Evolutionary conservation across 2,888 invertebrate species (phyloP).

Genomic region (Drosophila niveifrons): DNA sequence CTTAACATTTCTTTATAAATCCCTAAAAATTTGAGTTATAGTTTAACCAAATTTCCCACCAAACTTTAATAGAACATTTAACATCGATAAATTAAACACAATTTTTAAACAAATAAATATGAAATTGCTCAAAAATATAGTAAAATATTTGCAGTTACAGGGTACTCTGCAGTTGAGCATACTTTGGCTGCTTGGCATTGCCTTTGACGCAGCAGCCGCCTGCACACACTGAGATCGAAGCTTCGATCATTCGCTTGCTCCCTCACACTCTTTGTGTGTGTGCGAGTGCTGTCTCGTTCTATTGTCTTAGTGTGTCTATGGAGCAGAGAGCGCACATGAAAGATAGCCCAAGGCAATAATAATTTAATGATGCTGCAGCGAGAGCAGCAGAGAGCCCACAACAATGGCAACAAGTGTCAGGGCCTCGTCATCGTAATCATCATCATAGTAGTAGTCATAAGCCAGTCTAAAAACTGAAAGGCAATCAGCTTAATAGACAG

Average conservation of each 20-base stretch:
- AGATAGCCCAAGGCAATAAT: conserved; percentile 69
- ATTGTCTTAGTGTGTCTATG: conserved; percentile 38
- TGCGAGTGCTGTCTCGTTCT: background rate
- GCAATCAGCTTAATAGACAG: conserved; percentile 71
- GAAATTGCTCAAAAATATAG: background rate
- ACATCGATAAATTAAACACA: no score
- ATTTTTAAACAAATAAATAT: no score
- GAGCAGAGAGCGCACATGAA: conserved; percentile 16
- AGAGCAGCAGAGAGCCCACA: conserved; percentile 47
- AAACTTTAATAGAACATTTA: no score
- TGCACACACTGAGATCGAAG: conserved; percentile 33
- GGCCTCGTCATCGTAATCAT: conserved; percentile 44
- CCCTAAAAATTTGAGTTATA: no score
- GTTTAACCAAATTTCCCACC: no score
- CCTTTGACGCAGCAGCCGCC: conserved; percentile 38
- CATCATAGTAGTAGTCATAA: conserved; percentile 32
- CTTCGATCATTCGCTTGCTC: conserved; percentile 7
- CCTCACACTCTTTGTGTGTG: conserved; percentile 1
- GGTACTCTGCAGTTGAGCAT: conserved; percentile 18
- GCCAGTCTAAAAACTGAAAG: conserved; percentile 52
- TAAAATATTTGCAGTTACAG: background rate
- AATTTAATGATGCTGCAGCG: conserved; percentile 80
- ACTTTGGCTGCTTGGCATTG: background rate
- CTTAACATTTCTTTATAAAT: no score
- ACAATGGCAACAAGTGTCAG: conserved; percentile 67